Evolutionary conservation across 2,113 vertebrate species (phyloP).

Genomic region (Pogona vitticeps): DNA sequence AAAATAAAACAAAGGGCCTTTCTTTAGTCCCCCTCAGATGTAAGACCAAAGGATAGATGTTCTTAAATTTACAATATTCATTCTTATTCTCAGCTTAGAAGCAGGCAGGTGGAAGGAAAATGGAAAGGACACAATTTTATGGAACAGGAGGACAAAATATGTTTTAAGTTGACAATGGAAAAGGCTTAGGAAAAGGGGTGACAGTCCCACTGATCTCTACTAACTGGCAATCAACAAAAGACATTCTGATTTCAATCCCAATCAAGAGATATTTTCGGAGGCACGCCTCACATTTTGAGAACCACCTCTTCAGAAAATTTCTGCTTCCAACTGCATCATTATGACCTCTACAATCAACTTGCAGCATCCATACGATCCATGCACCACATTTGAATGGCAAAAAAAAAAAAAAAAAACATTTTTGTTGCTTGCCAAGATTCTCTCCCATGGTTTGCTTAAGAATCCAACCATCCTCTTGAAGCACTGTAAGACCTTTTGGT

Average conservation of each 20-base stretch:
- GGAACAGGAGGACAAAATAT: not conserved
- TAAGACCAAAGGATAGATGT: not conserved
- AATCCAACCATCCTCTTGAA: not conserved
- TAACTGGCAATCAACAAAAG: conserved; percentile 23
- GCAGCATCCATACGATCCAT: conserved; percentile 3
- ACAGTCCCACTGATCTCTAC: not conserved
- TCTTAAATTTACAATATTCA: not conserved
- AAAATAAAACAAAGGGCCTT: not conserved
- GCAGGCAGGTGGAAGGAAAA: not conserved
- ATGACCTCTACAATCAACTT: conserved; percentile 21
- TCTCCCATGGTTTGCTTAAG: not conserved
- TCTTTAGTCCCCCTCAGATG: not conserved
- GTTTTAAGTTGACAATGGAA: not conserved
- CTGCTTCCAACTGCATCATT: not conserved
- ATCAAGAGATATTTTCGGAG: conserved; percentile 17
- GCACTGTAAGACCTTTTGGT: not conserved
- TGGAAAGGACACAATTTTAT: not conserved
- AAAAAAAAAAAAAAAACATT: too few relatives aligned
- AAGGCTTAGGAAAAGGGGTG: not conserved
- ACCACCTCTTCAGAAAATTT: not conserved
- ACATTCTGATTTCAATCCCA: conserved; percentile 1
- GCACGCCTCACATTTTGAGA: not conserved
- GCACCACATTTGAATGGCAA: not conserved
- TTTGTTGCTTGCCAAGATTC: not conserved
- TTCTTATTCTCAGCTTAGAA: not conserved